These are phyloP conservation scores for Apotomis betuletana DNA, from an alignment of 2,888 invertebrate species.

Conservation along the genomic window DNA sequence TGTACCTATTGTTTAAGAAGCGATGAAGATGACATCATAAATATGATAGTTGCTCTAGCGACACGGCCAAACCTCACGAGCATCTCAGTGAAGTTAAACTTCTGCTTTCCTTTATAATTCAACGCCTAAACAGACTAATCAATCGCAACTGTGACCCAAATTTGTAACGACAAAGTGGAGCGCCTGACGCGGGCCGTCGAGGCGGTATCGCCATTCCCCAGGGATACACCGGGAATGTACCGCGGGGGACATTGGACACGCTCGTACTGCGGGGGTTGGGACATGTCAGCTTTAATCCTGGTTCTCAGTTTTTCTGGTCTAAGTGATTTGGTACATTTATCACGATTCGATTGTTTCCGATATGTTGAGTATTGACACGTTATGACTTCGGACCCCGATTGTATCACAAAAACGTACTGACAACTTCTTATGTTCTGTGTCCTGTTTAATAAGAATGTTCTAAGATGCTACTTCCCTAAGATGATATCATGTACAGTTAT, in stretches of 20 bases:
- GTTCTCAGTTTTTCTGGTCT: slow-evolving; percentile 6
- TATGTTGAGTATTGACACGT: background rate
- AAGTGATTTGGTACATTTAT: slow-evolving; percentile 23
- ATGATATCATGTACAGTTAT: no score
- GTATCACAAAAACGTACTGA: no score
- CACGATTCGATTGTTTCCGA: slow-evolving; percentile 13
- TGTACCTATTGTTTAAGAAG: slow-evolving; percentile 4
- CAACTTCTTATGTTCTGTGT: no score
- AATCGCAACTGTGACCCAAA: slow-evolving; percentile 67
- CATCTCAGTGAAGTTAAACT: background rate
- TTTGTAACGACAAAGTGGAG: slow-evolving; percentile 58
- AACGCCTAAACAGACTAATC: slow-evolving; percentile 30
- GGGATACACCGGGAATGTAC: slow-evolving; percentile 63
- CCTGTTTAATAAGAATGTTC: no score
- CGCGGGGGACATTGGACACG: slow-evolving; percentile 57
- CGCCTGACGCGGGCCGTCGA: slow-evolving; percentile 52
- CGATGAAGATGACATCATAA: background rate
- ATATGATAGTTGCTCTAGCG: background rate
- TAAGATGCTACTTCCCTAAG: no score
- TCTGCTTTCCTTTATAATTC: slow-evolving; percentile 22
- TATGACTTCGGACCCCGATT: no score
- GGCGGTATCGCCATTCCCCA: slow-evolving; percentile 67
- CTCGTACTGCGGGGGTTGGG: slow-evolving; percentile 37
- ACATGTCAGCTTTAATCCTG: slow-evolving; percentile 37
- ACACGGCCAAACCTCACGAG: background rate